These are phyloP conservation scores for Globodera rostochiensis DNA, from an alignment of 1,140 invertebrate species.

Conservation along the genomic window DNA sequence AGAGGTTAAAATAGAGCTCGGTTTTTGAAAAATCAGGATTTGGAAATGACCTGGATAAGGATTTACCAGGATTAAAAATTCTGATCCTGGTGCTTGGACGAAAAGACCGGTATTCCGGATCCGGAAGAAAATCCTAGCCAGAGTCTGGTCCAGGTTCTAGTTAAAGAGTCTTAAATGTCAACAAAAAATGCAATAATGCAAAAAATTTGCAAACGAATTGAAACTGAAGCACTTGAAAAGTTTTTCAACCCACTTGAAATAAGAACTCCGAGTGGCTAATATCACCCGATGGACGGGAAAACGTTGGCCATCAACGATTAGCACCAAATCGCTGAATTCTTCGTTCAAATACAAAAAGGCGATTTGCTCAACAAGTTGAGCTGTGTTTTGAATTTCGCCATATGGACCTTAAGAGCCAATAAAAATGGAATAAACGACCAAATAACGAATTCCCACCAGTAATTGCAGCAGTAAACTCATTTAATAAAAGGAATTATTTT, in stretches of 20 bases:
- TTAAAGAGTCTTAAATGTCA: no score
- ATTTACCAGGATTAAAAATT: no score
- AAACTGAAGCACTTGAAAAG: neutral
- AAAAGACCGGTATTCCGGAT: no score
- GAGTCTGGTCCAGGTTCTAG: no score
- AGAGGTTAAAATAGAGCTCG: neutral
- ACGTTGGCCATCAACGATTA: constrained; percentile 80
- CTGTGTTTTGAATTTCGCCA: constrained; percentile 32
- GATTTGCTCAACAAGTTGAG: constrained; percentile 76
- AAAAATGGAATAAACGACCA: neutral
- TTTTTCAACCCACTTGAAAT: constrained; percentile 76
- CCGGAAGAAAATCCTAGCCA: no score
- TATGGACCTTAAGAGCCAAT: constrained; percentile 24
- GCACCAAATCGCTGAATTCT: constrained; percentile 86
- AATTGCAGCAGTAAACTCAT: no score
- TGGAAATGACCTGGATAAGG: no score
- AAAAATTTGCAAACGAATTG: neutral
- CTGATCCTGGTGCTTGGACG: no score
- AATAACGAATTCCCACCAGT: no score
- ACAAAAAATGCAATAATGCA: no score
- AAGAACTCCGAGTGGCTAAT: constrained; percentile 87
- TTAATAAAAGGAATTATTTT: no score
- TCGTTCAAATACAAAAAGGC: constrained; percentile 80
- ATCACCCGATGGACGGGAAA: constrained; percentile 88
- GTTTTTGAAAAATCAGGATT: no score